These are phyloP conservation scores for Hephaestus fuliginosus DNA, from an alignment of 2,797 vertebrate genomes.

Conservation along the genomic window DNA sequence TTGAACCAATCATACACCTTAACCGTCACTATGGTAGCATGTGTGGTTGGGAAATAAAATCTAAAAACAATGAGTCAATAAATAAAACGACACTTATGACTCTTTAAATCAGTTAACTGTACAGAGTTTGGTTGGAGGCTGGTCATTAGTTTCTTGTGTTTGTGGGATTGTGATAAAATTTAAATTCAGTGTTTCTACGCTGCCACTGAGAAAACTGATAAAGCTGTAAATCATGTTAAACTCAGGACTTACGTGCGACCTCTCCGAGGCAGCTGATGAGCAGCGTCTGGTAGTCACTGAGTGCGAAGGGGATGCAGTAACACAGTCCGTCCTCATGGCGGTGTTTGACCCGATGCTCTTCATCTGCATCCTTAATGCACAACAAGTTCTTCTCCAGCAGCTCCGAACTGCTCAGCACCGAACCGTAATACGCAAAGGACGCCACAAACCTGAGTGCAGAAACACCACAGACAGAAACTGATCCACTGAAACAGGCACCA, in stretches of 20 bases:
- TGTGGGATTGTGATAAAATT: too few species aligned
- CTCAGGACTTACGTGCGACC: slow-evolving; percentile 85
- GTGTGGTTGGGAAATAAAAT: too few species aligned
- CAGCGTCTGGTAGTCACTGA: slow-evolving; percentile 89
- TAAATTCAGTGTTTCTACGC: too few species aligned
- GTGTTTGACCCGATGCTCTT: slow-evolving; percentile 67
- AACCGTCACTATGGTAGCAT: too few species aligned
- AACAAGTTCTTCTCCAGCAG: slow-evolving; percentile 91
- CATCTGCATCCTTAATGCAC: slow-evolving; percentile 77
- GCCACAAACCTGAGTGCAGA: slow-evolving; percentile 90
- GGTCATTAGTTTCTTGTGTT: too few species aligned
- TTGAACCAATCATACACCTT: too few species aligned
- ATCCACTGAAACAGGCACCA: background rate
- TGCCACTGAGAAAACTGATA: background rate
- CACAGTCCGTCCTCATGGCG: slow-evolving; percentile 72
- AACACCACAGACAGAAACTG: background rate
- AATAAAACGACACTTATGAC: too few species aligned
- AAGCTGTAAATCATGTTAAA: background rate
- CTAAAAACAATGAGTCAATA: too few species aligned
- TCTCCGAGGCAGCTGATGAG: slow-evolving; percentile 94
- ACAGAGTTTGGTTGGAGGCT: too few species aligned
- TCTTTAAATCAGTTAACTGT: too few species aligned
- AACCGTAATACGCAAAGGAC: slow-evolving; percentile 93
- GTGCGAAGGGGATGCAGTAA: slow-evolving; percentile 88
- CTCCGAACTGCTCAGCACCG: slow-evolving; percentile 93